Evolutionary conservation across 1,140 invertebrate species (phyloP).

Genomic region (Drosophila ironensis): DNA sequence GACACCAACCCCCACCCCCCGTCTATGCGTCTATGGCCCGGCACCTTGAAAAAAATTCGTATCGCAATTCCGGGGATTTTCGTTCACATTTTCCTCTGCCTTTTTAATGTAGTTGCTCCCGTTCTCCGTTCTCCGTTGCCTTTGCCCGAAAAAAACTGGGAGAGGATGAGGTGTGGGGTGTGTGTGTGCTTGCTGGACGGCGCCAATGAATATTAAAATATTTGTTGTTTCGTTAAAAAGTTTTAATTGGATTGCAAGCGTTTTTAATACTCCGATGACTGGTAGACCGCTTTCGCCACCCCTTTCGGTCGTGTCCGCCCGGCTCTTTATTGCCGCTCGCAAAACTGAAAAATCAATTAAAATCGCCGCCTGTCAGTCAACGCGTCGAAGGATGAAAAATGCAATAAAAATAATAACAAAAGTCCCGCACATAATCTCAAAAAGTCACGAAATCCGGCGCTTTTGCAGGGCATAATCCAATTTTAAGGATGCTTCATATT

Average conservation of each 20-base stretch:
- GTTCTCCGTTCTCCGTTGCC: not conserved
- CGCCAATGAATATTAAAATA: conserved; percentile 66
- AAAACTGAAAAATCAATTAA: conserved; percentile 71
- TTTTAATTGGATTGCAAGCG: conserved; percentile 74
- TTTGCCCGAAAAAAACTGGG: not conserved
- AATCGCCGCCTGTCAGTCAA: conserved; percentile 43
- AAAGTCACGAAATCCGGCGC: not conserved
- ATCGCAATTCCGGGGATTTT: no score
- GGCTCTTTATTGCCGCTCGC: conserved; percentile 7
- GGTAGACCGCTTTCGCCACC: not conserved
- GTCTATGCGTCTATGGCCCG: no score
- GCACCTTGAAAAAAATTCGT: no score
- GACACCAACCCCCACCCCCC: no score
- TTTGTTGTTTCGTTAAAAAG: conserved; percentile 61
- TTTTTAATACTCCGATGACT: conserved; percentile 68
- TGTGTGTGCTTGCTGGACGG: conserved; percentile 8
- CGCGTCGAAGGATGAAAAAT: conserved; percentile 57
- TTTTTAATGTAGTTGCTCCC: conserved; percentile 27
- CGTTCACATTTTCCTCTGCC: no score
- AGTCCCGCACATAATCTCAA: not conserved
- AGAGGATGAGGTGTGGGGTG: no score
- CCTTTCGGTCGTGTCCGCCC: not conserved
- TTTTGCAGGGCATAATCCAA: not conserved
- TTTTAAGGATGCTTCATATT: no score
- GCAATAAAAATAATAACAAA: conserved; percentile 8